Conservation (phyloP, 2,888 invertebrate genomes). For the Deilephila elpenor region DNA sequence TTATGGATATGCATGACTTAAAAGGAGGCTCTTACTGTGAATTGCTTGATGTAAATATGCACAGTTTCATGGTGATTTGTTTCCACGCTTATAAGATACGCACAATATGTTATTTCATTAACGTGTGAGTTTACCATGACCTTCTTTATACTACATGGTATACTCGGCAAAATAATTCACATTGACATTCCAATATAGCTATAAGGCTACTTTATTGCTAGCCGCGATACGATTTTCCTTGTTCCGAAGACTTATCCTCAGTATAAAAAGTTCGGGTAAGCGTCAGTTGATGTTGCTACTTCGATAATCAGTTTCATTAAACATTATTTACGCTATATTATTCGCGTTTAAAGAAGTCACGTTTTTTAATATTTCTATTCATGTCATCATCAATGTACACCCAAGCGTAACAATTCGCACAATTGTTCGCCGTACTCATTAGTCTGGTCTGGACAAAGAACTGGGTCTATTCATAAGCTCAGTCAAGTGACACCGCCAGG, state of each 20-base stretch:
- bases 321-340: neutral
- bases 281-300: no score
- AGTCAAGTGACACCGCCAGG: slow-evolving; percentile 51
- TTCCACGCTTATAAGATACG: neutral
- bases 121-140: slow-evolving; percentile 19
- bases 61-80: neutral
- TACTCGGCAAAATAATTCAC: neutral
- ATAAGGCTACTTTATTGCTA: neutral
- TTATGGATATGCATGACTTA: slow-evolving; percentile 3
- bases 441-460: slow-evolving; percentile 53
- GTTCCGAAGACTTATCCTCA: no score
- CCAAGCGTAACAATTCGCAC: slow-evolving; percentile 48
- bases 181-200: no score
- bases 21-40: neutral
- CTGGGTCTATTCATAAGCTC: slow-evolving; percentile 53
- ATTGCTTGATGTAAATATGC: neutral
- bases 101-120: slow-evolving; percentile 9
- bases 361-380: slow-evolving; percentile 21
- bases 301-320: neutral
- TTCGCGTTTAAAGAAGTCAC: neutral
- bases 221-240: no score
- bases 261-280: no score
- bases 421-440: slow-evolving; percentile 51
- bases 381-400: slow-evolving; percentile 34
- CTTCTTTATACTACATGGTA: slow-evolving; percentile 7